Evolutionary conservation across 2,888 invertebrate species (phyloP), one percentile per base, ranked within the genome.

Genomic region (Dugesia japonica): DNA sequence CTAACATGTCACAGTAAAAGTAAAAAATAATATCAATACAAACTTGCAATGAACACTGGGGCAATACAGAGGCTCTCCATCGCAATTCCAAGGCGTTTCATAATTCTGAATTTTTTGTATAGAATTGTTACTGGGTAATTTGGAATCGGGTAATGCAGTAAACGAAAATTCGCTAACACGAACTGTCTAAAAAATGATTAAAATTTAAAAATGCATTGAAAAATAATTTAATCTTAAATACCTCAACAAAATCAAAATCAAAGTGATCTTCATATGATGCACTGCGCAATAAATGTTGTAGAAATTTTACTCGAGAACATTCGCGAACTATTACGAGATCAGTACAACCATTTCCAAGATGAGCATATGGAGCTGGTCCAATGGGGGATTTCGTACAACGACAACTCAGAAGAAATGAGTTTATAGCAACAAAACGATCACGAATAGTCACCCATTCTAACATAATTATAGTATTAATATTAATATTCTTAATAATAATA

Each of bases 261-360:
- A 73, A 73, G n/a, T 73, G 73, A 9, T 28, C 27, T 4, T n/a
- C 27, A 28, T 28, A 26, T 27, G 27, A 13, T 1, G 26, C 42
- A 9, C 26, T 76, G 9, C 27, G 38, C 9, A 75, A 7, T 73
- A 91, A 85, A 81, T 91, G 88, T 79, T 88, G 87, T 71, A 91
- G 83, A 83, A 89, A 90, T 81, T 90, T 89, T 42, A 89, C 81
- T 77, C 90, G 83, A 26, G 89, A 88, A 26, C 90, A 89, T 81
- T 90, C 89, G 71, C 88, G 87, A 42, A 91, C 89, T 56, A 91
- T 83, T 79, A 91, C 89, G 79, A 91, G 86, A 85, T 91, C 90
- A 78, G 90, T 86, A 82, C 88, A 89, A 28, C 91, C 91, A 83
- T 91, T 90, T 0, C 91, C 90, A 42, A 91, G 85, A 83, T 91